Base-by-base conservation (phyloP, 1,140 invertebrate genomes). In the Drosophila athabasca region DNA sequence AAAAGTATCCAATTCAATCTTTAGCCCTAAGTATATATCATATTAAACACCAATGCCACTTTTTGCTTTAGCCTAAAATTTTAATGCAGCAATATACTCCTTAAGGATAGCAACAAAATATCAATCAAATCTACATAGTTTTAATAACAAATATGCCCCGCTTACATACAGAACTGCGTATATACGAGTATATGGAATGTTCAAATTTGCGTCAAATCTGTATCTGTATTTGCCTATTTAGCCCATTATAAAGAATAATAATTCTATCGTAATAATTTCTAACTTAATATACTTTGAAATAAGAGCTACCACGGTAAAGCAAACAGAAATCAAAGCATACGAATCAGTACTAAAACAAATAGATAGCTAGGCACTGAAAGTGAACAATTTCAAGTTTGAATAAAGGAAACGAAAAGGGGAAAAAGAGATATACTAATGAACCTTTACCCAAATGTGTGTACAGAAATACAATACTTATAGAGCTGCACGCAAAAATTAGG, bases 331-430 rank as follows among this genome's bases (percentile, higher is more conserved):
- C 64, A 77, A 84, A 80, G 62, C 57, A 85, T 85, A 73, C 76
- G 72, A 65, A 87, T 79, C 58, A 76, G 53, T 79, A 82, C 70
- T 82, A 76, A 82, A 87, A 88, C 49, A 62, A 69, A 70, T 83
- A 82, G 75, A 46, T 79, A 79, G 75, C 50, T 79, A 79, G 76
- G 61, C 79, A 83, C 79, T 83, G 45, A 72, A 84, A 84, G 80
- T 84, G 79, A 79, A 83, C 35, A 69, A 82, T 83, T 83, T 79
- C 52, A 73, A 83, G 54, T 58, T 70, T 87, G 65, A 71, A 64
- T 26, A 26, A 26, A 3, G 4, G 24, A 67, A 70, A 65, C 46
- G 57, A 35, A 45, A 64, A 60, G 29, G 58, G 35, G 44, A 64
- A 6, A 53, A 61, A 39, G 11, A 61, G 9, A 49, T 54, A 49